A percentile compares a stretch with the other conserved stretches of the same genome.
Evolutionary conservation across 2,797 vertebrate species (phyloP).

Genomic region (Liasis olivaceus): DNA sequence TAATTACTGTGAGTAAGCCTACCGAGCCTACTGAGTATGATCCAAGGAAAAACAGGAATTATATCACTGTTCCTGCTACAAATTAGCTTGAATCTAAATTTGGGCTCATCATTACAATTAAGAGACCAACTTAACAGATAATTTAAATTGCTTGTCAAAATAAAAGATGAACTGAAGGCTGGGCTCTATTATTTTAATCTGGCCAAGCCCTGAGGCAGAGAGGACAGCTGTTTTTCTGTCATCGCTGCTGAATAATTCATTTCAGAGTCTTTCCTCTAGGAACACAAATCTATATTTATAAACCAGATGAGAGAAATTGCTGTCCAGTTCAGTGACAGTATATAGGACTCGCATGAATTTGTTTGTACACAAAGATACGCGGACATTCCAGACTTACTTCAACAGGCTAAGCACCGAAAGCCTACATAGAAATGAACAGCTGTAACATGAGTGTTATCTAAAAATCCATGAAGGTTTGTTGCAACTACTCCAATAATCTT

Average conservation of each 20-base stretch:
- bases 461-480: background rate
- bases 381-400: constrained; percentile 8
- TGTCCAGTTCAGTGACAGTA: constrained; percentile 39
- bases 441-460: background rate
- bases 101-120: background rate
- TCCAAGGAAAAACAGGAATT: background rate
- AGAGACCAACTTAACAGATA: background rate
- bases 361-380: constrained; percentile 27
- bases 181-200: background rate
- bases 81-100: constrained; percentile 1
- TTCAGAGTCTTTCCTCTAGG: constrained; percentile 49
- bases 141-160: constrained; percentile 3
- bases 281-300: constrained; percentile 32
- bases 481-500: background rate
- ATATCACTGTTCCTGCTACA: background rate
- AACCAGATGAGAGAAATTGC: constrained; percentile 38
- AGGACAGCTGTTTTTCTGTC: constrained; percentile 25
- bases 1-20: background rate
- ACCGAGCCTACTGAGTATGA: background rate
- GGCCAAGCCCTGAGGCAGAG: constrained; percentile 18
- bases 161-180: constrained; percentile 6
- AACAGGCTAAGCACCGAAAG: constrained; percentile 10
- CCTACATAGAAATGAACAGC: background rate
- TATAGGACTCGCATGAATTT: constrained; percentile 24
- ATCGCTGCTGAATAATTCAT: constrained; percentile 24